Evolutionary conservation across 2,797 vertebrate species (phyloP).

Genomic region (Cirrhinus mrigala): DNA sequence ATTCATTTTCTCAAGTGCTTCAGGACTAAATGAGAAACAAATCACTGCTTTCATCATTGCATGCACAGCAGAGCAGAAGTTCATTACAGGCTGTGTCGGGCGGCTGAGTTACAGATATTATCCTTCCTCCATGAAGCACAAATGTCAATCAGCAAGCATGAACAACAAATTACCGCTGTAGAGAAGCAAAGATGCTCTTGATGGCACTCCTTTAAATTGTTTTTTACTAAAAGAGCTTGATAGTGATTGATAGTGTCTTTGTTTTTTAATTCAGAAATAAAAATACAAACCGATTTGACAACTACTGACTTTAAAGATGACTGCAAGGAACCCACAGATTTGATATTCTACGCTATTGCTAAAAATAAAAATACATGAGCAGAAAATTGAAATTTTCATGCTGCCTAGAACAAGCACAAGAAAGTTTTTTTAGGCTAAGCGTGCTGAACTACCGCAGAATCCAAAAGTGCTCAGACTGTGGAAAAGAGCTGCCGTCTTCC

Average conservation of each 20-base stretch:
- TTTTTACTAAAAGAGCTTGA: constrained; percentile 35
- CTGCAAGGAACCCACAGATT: neutral
- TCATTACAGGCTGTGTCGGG: constrained; percentile 53
- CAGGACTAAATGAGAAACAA: constrained; percentile 43
- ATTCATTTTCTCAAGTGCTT: constrained; percentile 35
- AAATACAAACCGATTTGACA: neutral
- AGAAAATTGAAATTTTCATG: neutral
- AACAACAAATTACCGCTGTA: constrained; percentile 35
- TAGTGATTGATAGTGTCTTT: constrained; percentile 43
- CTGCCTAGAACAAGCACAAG: neutral
- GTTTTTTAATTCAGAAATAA: constrained; percentile 48
- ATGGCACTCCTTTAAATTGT: constrained; percentile 47
- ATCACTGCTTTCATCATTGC: constrained; percentile 40
- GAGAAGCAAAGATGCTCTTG: constrained; percentile 4
- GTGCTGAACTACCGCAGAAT: constrained; percentile 55
- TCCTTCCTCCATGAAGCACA: constrained; percentile 4
- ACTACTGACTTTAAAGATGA: neutral
- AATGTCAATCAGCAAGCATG: constrained; percentile 60
- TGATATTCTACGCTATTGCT: neutral
- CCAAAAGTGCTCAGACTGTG: constrained; percentile 52
- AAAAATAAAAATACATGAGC: neutral
- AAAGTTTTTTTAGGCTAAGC: neutral
- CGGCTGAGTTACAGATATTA: constrained; percentile 45
- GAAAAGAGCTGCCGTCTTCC: constrained; percentile 51
- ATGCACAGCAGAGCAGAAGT: constrained; percentile 48